phyloP scores from a whole-genome alignment of 2,113 vertebrate genomes.

The Boulengeromyrus knoepffleri region DNA sequence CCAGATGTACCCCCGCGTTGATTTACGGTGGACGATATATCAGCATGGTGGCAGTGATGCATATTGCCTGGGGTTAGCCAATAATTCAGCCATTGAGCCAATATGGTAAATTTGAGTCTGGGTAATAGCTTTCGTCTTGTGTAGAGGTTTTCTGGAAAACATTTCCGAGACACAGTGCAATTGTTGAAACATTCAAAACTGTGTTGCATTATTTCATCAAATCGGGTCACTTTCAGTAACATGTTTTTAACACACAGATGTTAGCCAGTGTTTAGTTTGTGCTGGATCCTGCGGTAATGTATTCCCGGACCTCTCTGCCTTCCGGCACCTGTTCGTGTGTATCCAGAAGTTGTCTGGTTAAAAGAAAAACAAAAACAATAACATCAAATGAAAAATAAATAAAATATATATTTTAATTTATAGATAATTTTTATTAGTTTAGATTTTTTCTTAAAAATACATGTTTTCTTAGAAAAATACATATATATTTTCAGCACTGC shows the following conservation, averaged over 20 bases:
- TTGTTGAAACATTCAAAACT: neutral
- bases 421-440: neutral
- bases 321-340: neutral
- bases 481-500: neutral
- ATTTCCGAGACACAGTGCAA: neutral
- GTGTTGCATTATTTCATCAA: neutral
- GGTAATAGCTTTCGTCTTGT: neutral
- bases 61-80: constrained; percentile 12
- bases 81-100: constrained; percentile 15
- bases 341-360: neutral
- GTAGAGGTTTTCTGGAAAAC: neutral
- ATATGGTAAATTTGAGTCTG: neutral
- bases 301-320: neutral
- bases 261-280: neutral
- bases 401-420: neutral
- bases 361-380: neutral
- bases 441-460: neutral
- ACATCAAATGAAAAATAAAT: neutral
- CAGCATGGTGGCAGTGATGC: constrained; percentile 15
- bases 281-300: neutral
- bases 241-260: neutral
- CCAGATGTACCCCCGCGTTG: neutral
- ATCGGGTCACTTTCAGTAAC: neutral
- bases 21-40: constrained; percentile 11
- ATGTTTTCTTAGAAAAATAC: neutral